These are phyloP conservation scores for Electrophaes corylata DNA, from an alignment of 2,888 invertebrate genomes.

Conservation along the genomic window DNA sequence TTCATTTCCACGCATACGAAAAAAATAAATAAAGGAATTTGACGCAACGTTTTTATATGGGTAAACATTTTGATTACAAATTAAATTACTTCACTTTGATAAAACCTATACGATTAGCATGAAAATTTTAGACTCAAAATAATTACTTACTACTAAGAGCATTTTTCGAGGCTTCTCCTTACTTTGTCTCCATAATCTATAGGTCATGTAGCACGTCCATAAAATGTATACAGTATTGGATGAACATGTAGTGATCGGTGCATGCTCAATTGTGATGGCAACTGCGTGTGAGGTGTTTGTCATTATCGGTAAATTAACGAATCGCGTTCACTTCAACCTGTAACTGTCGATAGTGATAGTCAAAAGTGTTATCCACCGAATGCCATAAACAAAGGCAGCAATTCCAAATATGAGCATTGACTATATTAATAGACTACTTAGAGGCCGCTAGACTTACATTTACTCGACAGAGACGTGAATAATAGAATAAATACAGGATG, in stretches of 20 bases:
- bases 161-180: neutral
- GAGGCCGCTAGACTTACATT: neutral
- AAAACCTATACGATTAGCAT: too few relatives aligned
- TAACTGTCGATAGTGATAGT: constrained; percentile 1
- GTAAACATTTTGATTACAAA: too few relatives aligned
- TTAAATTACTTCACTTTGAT: too few relatives aligned
- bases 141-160: neutral
- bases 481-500: too few relatives aligned
- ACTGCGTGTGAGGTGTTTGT: neutral
- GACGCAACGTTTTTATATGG: too few relatives aligned
- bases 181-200: neutral
- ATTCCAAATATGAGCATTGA: neutral
- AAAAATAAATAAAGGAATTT: too few relatives aligned
- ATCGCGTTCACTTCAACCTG: neutral
- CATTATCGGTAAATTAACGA: constrained; percentile 14
- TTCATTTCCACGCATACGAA: too few relatives aligned
- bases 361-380: neutral
- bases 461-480: too few relatives aligned
- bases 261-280: neutral
- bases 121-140: neutral
- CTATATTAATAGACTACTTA: too few relatives aligned
- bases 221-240: neutral
- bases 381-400: neutral
- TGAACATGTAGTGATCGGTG: constrained; percentile 5
- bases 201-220: neutral